phyloP scores from a whole-genome alignment of 2,113 vertebrate species.

The Ahaetulla prasina region DNA sequence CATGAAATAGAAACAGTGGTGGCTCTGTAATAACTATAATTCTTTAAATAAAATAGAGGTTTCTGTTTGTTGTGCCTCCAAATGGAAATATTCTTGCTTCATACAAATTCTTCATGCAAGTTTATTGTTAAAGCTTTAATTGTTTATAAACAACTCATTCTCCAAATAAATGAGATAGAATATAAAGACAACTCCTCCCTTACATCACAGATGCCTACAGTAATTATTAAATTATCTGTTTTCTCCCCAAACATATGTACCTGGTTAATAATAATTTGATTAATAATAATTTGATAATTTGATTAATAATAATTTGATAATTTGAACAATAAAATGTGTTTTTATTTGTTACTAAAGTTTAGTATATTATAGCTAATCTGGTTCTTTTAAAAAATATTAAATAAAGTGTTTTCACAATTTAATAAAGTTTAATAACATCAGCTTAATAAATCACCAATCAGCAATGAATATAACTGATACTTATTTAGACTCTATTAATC shows the following conservation, averaged over 20 bases:
- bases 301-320: not conserved
- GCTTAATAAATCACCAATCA: not conserved
- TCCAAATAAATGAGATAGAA: not conserved
- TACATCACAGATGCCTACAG: not conserved
- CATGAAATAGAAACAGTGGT: not conserved
- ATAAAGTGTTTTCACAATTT: not conserved
- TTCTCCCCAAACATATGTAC: not conserved
- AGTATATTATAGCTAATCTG: not conserved
- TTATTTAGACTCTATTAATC: not conserved
- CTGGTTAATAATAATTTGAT: not conserved
- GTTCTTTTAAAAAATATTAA: not conserved
- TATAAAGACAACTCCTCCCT: not conserved
- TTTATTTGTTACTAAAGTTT: not conserved
- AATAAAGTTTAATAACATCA: not conserved
- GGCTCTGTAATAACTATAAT: not conserved
- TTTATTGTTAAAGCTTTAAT: not conserved
- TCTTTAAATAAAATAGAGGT: not conserved
- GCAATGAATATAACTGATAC: not conserved
- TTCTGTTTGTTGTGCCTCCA: not conserved
- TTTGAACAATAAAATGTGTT: not conserved
- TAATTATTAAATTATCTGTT: not conserved
- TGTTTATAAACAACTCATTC: not conserved
- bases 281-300: not conserved
- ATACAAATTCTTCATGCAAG: not conserved
- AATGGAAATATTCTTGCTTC: not conserved